phyloP scores from a whole-genome alignment of 1,140 invertebrate genomes.

The Oedothorax gibbosus region DNA sequence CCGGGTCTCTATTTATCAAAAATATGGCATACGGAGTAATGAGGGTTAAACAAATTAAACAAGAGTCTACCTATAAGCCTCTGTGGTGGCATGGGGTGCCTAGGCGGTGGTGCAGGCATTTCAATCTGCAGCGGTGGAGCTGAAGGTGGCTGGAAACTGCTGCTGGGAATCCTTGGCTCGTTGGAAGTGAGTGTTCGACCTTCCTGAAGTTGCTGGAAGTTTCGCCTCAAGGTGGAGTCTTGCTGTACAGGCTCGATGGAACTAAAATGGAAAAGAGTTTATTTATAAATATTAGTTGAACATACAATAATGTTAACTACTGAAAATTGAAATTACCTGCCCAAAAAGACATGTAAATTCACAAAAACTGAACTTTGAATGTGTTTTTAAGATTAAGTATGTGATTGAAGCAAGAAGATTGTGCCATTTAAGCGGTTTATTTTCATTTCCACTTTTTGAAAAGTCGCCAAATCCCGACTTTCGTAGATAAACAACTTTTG shows the following conservation, averaged over 20 bases:
- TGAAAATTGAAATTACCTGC: too few species aligned
- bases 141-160: slow-evolving; percentile 57
- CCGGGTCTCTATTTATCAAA: too few species aligned
- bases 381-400: too few species aligned
- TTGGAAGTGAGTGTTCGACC: slow-evolving; percentile 77
- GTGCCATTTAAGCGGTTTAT: too few species aligned
- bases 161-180: slow-evolving; percentile 58
- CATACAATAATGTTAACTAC: too few species aligned
- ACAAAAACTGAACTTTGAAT: too few species aligned
- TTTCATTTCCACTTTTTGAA: too few species aligned
- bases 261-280: slow-evolving; percentile 25
- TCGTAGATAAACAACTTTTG: too few species aligned
- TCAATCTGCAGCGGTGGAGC: slow-evolving; percentile 51
- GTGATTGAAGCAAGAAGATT: too few species aligned
- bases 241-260: slow-evolving; percentile 61
- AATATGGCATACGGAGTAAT: too few species aligned
- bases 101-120: slow-evolving; percentile 80
- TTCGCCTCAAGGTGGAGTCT: slow-evolving; percentile 68
- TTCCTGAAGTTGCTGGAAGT: slow-evolving; percentile 98
- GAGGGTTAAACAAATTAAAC: neutral
- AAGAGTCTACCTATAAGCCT: slow-evolving; percentile 78
- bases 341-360: too few species aligned
- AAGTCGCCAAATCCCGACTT: too few species aligned
- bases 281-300: neutral
- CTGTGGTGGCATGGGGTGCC: slow-evolving; percentile 84